Base-by-base conservation (phyloP, 2,797 vertebrate species). In the Toxotes lorentzi region DNA sequence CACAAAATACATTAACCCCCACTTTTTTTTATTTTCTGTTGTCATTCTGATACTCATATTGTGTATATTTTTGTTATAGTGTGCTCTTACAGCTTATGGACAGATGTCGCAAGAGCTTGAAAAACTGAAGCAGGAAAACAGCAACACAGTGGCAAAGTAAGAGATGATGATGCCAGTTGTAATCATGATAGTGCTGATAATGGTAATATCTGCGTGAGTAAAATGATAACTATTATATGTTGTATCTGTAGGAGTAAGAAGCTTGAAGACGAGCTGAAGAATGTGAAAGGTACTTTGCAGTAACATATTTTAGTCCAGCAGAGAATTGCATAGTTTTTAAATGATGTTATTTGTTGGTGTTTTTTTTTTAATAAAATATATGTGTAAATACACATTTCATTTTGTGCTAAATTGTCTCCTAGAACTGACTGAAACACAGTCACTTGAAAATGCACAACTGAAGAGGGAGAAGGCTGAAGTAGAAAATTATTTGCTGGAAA, bases 401-500 rank as follows among this genome's bases (percentile, higher is more conserved):
- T 30, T 53, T 66, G 17, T 66, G 5, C 1, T 30, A 17, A 50
- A n/a, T 64, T 57, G 6, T 69, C 14, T 63, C 6, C 47, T 88
- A 98, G 97, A 97, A 73, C 90, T 93, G 69, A 92, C 93, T 50
- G 90, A 93, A 87, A 95, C 92, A 64, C 96, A 95, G 75, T 92
- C 77, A 1, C 92, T 95, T 70, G 96, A 98, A 86, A 96, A 96
- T 82, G 94, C 90, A 57, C 94, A 94, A 64, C 87, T 99, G 70
- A 96, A 91, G 84, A 94, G 86, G 63, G 97, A 97, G 86, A 99
- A 96, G 86, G 95, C 95, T 23, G 81, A 86, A 21, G 88, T 98
- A 59, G 96, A 97, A 88, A 96, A 96, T 13, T 90, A 97, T 75
- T 88, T 98, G 47, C 95, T 96, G 81, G 92, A 95, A 88, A 94